Conservation (phyloP, 2,113 vertebrate genomes). For the Ondatra zibethicus region DNA sequence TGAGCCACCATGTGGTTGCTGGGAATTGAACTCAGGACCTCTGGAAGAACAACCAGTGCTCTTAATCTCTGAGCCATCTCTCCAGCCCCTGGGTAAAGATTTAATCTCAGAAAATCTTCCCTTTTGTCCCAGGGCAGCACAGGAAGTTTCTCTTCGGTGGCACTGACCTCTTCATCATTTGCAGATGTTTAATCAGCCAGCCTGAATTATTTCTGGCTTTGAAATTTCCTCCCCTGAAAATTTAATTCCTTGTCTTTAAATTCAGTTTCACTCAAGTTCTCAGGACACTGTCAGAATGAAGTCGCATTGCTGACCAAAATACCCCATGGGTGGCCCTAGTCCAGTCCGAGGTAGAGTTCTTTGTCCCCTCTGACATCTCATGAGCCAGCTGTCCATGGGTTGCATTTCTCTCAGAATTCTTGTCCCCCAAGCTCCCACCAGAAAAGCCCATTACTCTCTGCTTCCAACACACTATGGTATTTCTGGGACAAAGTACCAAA, state of each 20-base stretch:
- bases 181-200: neutral
- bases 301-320: neutral
- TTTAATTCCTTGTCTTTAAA: neutral
- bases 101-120: neutral
- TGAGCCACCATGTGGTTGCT: too few species aligned
- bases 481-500: neutral
- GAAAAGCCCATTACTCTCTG: neutral
- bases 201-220: neutral
- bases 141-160: neutral
- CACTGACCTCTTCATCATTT: neutral
- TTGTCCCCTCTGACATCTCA: neutral
- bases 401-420: neutral
- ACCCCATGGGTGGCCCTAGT: neutral
- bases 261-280: neutral
- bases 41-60: too few species aligned
- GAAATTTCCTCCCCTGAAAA: neutral
- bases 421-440: neutral
- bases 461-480: neutral
- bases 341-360: neutral
- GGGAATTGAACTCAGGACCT: too few species aligned
- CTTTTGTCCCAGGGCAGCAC: neutral
- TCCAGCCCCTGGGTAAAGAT: too few species aligned
- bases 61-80: too few species aligned
- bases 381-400: neutral
- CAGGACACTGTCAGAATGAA: neutral